A percentile compares a stretch with the other conserved stretches of the same genome.
Evolutionary conservation across 2,113 vertebrate species (phyloP).

Genomic region (Arizona elegans): DNA sequence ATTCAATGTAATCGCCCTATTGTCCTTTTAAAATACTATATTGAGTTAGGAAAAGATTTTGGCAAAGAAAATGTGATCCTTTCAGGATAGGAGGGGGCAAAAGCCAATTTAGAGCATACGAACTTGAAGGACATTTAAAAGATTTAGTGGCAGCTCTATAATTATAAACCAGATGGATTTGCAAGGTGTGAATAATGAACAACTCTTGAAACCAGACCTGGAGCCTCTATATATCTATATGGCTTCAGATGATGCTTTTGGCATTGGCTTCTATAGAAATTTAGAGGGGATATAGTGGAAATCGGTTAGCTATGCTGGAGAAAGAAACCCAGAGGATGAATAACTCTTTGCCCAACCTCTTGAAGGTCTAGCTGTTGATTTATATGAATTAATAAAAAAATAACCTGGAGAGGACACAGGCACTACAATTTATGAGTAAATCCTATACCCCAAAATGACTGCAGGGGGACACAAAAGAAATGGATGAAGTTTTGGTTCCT

Average conservation of each 20-base stretch:
- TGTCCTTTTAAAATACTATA: background rate
- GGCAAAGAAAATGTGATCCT: background rate
- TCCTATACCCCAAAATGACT: background rate
- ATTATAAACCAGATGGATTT: background rate
- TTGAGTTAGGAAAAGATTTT: background rate
- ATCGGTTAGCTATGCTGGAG: background rate
- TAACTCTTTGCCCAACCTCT: background rate
- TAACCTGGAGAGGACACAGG: background rate
- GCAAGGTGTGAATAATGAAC: background rate
- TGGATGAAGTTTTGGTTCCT: background rate
- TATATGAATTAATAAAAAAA: background rate
- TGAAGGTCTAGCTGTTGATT: background rate
- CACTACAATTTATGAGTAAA: background rate
- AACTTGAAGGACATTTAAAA: background rate
- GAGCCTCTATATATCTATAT: background rate
- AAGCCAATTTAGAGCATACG: conserved; percentile 9
- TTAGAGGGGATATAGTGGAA: background rate
- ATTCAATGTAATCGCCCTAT: background rate
- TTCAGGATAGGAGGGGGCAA: background rate
- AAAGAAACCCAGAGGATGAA: background rate
- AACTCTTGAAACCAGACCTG: conserved; percentile 22
- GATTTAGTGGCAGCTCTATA: background rate
- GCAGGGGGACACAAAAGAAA: background rate
- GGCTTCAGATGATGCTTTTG: background rate
- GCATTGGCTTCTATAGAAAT: background rate